Evolutionary conservation across 2,797 vertebrate species (phyloP), one percentile per base, ranked within the genome.

Genomic region (Schizopygopsis malacanthus): DNA sequence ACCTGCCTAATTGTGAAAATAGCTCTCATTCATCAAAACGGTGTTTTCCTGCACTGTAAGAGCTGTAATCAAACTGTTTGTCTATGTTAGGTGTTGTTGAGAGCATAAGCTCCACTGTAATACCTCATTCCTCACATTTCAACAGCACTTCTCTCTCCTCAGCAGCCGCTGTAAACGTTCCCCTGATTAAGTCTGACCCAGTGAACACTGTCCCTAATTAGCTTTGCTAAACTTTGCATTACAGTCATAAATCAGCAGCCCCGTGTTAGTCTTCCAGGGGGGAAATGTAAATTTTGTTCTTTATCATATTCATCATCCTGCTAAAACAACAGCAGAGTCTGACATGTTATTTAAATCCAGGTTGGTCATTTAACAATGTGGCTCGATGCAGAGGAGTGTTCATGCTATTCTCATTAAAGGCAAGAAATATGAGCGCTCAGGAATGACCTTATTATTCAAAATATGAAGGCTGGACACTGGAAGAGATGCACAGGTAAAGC

Each of bases 321-420:
- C 71, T 84, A 89, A 88, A 79, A 86, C 86, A 87, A 86, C 84
- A 85, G 80, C 71, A 7, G 28, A 47, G 83, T 73, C 73, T 79
- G 85, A 89, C 87, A 90, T 61, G 61, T 87, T 88, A 90, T 88
- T 89, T 89, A 88, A 90, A 89, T 88, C 83, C 72, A 85, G 79
- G 77, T 61, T 71, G 83, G 83, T 87, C 88, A 87, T 80, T 59
- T 86, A 89, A 89, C 80, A 87, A 59, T 80, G 83, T 70, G 33
- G 83, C 82, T 73, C 67, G 37, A 80, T 88, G 88, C 90, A 71
- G 69, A 16, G 28, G 37, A 85, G 84, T 47, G 65, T 69, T 81
- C 72, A 76, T 87, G 76, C 85, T n/a, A 72, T 90, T 80, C 88
- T 90, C 83, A 91, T 88, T 89, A 87, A 84, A 54, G 54, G 50